Evolutionary conservation across 2,113 vertebrate species (phyloP), one percentile per base, ranked within the genome.

Genomic region (Mugil cephalus): DNA sequence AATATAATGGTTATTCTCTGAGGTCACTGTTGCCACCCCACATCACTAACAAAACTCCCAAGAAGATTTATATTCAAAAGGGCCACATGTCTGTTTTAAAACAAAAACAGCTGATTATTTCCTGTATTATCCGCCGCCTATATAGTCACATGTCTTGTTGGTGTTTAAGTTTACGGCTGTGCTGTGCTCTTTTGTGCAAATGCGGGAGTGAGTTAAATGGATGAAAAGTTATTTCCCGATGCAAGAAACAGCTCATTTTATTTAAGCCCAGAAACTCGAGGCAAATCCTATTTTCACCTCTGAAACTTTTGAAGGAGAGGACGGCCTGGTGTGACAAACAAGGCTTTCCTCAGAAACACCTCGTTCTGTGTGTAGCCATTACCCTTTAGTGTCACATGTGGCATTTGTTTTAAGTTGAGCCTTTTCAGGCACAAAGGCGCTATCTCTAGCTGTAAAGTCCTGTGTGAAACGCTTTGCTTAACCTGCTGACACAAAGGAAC

Each of bases 401-500:
- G 79, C 84, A 88, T 87, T 90, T 86, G 84, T 89, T 92, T 90
- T 87, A 85, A 91, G 83, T 84, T 83, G 65, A 83, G 69, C 66
- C 71, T 86, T 87, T 89, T 84, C 53, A 75, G 73, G 81, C 78
- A 87, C 83, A 91, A 89, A 88, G 85, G 87, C 80, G 79, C 70
- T 74, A 88, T 84, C 82, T 81, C 18, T 55, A 70, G 82, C 78
- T 78, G 74, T 91, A 86, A 92, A 88, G 91, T 77, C 77, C 77
- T 21, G 74, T 69, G 80, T 77, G 77, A 93, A 89, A 90, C 34
- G 75, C 68, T 84, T 83, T 88, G 89, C 84, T 92, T 91, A 91
- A 89, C 88, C 89, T 87, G 87, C 84, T 84, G 89, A 92, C 89
- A 92, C 87, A 86, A 88, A 85, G 72, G 80, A 89, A 90, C 77